phyloP scores from a whole-genome alignment of 2,888 invertebrate species.

The Kuschelorhynchus macadamiae region DNA sequence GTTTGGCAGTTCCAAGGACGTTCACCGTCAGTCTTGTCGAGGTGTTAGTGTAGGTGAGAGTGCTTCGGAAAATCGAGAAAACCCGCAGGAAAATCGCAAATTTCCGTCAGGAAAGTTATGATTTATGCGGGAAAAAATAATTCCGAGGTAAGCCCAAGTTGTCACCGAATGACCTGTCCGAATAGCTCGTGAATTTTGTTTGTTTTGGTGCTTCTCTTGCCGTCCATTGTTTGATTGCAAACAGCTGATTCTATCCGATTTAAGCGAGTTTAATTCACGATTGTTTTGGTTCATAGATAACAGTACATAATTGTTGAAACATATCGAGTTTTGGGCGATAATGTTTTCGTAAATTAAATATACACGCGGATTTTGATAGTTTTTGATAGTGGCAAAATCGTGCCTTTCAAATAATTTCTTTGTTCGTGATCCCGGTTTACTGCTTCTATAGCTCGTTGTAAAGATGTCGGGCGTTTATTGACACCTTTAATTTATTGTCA shows the following conservation, averaged over 20 bases:
- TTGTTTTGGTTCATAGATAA: constrained; percentile 29
- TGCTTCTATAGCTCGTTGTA: constrained; percentile 58
- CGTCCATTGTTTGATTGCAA: constrained; percentile 69
- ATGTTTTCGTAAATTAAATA: background rate
- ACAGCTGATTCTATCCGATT: constrained; percentile 71
- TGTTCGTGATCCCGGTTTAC: constrained; percentile 48
- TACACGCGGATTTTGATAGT: background rate
- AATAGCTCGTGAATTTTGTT: constrained; percentile 24
- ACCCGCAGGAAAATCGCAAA: constrained; percentile 23
- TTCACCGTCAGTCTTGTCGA: constrained; percentile 58
- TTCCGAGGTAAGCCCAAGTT: constrained; percentile 72
- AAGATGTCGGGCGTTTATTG: constrained; percentile 64
- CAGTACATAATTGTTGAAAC: constrained; percentile 11
- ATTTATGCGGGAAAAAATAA: constrained; percentile 77
- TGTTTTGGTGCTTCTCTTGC: constrained; percentile 40
- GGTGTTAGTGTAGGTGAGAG: constrained; percentile 39
- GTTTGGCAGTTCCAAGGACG: constrained; percentile 59
- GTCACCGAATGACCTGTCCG: constrained; percentile 10
- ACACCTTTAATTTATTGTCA: constrained; percentile 59
- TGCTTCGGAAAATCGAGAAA: constrained; percentile 16
- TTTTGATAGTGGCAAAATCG: background rate
- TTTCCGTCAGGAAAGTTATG: constrained; percentile 64
- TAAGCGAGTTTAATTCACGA: constrained; percentile 16
- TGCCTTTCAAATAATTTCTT: constrained; percentile 41
- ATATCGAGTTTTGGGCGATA: constrained; percentile 14